phyloP scores from a whole-genome alignment of 2,113 vertebrate species.

The Zapornia atra region DNA sequence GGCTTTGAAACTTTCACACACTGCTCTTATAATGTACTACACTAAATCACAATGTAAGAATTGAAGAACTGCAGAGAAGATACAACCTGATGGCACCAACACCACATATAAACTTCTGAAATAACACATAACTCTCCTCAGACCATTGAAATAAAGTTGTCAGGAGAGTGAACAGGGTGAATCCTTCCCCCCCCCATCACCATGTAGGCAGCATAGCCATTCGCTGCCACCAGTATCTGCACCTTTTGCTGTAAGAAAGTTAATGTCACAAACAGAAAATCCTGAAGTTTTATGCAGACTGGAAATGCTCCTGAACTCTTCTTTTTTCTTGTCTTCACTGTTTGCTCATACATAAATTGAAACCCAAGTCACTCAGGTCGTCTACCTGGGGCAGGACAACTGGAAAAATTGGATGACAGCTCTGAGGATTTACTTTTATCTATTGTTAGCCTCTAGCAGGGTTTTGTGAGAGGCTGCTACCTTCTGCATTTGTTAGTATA shows the following conservation, averaged over 20 bases:
- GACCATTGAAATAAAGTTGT: neutral
- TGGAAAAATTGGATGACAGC: neutral
- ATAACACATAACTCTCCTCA: neutral
- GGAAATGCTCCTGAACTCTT: neutral
- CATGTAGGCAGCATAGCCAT: neutral
- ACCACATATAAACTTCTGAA: neutral
- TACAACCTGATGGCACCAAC: neutral
- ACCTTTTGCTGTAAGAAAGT: neutral
- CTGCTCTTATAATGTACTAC: neutral
- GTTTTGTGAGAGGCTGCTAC: neutral
- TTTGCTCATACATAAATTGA: neutral
- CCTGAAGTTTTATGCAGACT: neutral
- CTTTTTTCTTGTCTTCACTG: neutral
- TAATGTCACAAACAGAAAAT: neutral
- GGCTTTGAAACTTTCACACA: constrained; percentile 38
- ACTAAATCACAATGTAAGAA: constrained; percentile 35
- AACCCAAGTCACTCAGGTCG: neutral
- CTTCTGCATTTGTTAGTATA: neutral
- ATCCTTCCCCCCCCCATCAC: neutral
- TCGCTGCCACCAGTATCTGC: neutral
- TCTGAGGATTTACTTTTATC: neutral
- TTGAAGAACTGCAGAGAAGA: neutral
- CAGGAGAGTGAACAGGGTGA: neutral
- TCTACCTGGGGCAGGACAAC: neutral
- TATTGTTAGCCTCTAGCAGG: neutral